Evolutionary conservation across 2,113 vertebrate species (phyloP).

Genomic region (Amazona vittata): DNA sequence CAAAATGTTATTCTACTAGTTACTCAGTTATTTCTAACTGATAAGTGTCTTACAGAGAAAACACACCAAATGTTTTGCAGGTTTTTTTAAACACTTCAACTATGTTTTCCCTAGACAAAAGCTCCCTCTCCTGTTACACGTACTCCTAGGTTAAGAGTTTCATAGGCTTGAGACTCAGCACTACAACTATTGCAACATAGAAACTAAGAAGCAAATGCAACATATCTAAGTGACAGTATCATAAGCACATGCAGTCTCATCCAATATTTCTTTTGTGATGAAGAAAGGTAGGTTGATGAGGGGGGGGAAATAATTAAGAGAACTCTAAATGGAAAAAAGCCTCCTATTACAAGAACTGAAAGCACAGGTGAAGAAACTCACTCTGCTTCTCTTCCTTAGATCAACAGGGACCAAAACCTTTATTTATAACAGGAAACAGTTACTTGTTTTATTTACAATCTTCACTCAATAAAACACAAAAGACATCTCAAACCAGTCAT

Average conservation of each 20-base stretch:
- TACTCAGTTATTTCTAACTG: not conserved
- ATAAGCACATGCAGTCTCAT: not conserved
- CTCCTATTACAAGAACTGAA: not conserved
- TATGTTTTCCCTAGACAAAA: not conserved
- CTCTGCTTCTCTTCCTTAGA: not conserved
- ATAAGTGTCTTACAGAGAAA: not conserved
- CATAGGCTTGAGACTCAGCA: not conserved
- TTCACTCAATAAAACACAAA: not conserved
- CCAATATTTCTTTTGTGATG: not conserved
- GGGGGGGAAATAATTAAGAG: not conserved
- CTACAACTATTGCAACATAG: not conserved
- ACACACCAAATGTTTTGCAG: not conserved
- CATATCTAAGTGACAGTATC: not conserved
- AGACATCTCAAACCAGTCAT: not conserved
- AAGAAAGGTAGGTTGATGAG: not conserved
- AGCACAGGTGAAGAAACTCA: not conserved
- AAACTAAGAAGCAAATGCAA: not conserved
- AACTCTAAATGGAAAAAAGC: not conserved
- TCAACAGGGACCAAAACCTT: not conserved
- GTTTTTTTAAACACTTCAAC: not conserved
- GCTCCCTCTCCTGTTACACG: not conserved
- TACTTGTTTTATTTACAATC: not conserved
- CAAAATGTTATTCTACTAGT: not conserved
- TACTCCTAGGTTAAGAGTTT: not conserved
- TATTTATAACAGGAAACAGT: not conserved